Conservation (phyloP, 2,113 vertebrate genomes). For the Megaceryle torquata region DNA sequence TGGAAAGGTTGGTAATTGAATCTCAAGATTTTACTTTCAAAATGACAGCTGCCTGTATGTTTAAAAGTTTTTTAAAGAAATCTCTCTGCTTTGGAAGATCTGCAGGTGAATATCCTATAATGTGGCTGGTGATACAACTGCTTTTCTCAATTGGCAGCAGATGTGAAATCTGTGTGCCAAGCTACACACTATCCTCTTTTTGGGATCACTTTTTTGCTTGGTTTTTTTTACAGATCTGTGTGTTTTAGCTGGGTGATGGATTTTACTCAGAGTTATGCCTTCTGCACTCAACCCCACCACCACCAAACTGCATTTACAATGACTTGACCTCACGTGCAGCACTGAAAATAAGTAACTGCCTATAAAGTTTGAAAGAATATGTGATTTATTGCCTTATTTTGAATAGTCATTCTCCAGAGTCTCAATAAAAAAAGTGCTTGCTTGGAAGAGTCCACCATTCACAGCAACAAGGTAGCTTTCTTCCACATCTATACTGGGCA, state of each 20-base stretch:
- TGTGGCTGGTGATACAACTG: background rate
- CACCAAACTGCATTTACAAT: background rate
- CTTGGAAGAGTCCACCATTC: background rate
- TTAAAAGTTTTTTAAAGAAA: background rate
- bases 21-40: background rate
- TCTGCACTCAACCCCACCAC: background rate
- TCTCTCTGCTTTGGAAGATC: background rate
- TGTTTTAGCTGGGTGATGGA: background rate
- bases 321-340: fast-evolving
- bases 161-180: background rate
- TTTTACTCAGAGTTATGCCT: background rate
- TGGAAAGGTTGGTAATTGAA: background rate
- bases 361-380: background rate
- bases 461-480: background rate
- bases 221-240: background rate
- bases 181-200: background rate
- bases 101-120: slow-evolving; percentile 2
- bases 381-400: background rate
- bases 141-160: background rate
- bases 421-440: background rate
- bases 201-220: background rate
- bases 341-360: background rate
- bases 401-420: background rate
- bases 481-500: background rate
- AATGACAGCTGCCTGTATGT: background rate